Percentiles rank a stretch among this genome's conserved stretches.
Evolutionary conservation across 2,888 invertebrate genomes (phyloP).

Genomic region (Patella pellucida): DNA sequence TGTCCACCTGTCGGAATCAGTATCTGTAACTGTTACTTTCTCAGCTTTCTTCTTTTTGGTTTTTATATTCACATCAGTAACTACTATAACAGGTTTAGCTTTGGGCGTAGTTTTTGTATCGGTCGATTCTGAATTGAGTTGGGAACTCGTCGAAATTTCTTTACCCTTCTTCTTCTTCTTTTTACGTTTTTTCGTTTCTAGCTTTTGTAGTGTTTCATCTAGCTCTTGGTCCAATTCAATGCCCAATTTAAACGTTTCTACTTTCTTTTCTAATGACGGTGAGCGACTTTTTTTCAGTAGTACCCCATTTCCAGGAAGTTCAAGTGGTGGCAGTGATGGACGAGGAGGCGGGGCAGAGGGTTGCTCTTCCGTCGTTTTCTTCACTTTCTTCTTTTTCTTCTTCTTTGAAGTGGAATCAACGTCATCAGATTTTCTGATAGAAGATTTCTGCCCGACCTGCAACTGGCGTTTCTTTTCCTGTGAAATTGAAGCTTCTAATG

Average conservation of each 20-base stretch:
- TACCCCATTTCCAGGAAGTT: not conserved
- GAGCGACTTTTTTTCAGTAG: not conserved
- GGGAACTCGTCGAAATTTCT: too few species aligned
- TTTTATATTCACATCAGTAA: too few species aligned
- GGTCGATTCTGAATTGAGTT: too few species aligned
- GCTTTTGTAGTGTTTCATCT: not conserved
- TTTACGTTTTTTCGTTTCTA: slow-evolving; percentile 5
- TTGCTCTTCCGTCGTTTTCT: not conserved
- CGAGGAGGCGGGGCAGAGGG: not conserved
- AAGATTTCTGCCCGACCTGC: not conserved
- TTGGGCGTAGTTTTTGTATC: too few species aligned
- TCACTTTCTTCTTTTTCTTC: slow-evolving; percentile 4
- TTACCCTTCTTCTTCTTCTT: slow-evolving; percentile 3
- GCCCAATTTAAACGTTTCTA: not conserved
- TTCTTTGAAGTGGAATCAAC: not conserved
- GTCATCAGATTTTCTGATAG: not conserved
- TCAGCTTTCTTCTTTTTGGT: too few species aligned
- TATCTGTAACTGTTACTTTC: too few species aligned
- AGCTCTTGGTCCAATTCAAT: not conserved
- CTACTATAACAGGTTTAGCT: too few species aligned
- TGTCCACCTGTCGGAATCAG: too few species aligned
- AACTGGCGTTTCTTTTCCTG: not conserved
- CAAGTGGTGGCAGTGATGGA: not conserved
- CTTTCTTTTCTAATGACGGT: not conserved
- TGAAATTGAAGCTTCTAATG: not conserved